phyloP scores from a whole-genome alignment of 1,140 invertebrate genomes.

The Phenacoccus solenopsis region DNA sequence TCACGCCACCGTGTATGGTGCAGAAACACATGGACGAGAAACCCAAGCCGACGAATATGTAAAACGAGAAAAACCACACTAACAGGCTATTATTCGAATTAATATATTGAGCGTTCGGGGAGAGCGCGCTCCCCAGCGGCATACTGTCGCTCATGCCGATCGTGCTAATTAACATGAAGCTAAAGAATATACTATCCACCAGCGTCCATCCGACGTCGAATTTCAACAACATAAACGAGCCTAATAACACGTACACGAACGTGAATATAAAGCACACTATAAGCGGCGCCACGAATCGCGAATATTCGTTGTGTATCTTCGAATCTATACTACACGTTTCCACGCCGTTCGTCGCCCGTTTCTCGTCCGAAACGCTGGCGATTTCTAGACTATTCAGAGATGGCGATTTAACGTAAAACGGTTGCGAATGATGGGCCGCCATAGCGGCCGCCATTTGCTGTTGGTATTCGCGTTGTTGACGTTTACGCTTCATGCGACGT shows the following conservation, averaged over 20 bases:
- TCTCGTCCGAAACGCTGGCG: constrained; percentile 19
- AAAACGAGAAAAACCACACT: constrained; percentile 84
- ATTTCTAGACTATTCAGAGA: constrained; percentile 23
- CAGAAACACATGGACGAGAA: constrained; percentile 98
- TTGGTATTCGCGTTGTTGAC: constrained; percentile 58
- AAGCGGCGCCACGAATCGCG: constrained; percentile 56
- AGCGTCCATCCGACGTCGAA: constrained; percentile 60
- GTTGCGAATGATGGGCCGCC: constrained; percentile 51
- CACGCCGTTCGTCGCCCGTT: constrained; percentile 36
- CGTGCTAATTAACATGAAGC: constrained; percentile 84
- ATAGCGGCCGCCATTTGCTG: constrained; percentile 39
- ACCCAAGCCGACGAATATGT: constrained; percentile 89
- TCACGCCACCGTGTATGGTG: constrained; percentile 61
- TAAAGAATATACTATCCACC: constrained; percentile 85
- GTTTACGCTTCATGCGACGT: constrained; percentile 55
- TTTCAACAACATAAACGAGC: constrained; percentile 74
- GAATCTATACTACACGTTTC: constrained; percentile 21
- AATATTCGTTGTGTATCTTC: constrained; percentile 33
- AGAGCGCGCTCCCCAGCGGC: constrained; percentile 31
- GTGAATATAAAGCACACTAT: constrained; percentile 62
- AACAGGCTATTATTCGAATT: constrained; percentile 43
- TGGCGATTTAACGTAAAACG: constrained; percentile 53
- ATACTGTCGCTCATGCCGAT: constrained; percentile 49
- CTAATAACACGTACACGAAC: constrained; percentile 70
- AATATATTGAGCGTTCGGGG: constrained; percentile 20